phyloP scores from a whole-genome alignment of 1,140 invertebrate genomes.

The Diprion similis region DNA sequence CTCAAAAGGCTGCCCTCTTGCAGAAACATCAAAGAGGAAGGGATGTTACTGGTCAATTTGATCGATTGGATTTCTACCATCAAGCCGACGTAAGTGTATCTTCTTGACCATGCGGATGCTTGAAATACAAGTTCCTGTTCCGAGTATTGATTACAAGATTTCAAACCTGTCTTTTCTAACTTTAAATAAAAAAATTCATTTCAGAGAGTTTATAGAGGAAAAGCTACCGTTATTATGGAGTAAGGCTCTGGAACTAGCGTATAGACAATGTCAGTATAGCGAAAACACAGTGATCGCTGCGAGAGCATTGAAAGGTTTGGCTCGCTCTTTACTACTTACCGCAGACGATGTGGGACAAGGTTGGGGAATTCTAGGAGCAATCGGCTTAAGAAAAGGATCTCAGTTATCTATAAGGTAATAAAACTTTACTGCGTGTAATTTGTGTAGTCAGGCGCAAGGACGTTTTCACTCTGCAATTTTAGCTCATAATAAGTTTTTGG shows the following conservation, averaged over 20 bases:
- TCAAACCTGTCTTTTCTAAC: too few relatives aligned
- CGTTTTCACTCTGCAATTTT: background rate
- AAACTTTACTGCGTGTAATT: constrained; percentile 11
- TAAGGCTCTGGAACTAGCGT: constrained; percentile 63
- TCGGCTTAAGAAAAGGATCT: constrained; percentile 69
- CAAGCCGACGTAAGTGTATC: constrained; percentile 57
- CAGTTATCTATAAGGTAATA: constrained; percentile 64
- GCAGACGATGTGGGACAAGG: constrained; percentile 67
- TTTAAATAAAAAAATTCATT: constrained; percentile 26
- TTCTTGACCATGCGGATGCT: constrained; percentile 17
- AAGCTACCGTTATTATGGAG: constrained; percentile 69
- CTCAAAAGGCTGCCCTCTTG: constrained; percentile 59
- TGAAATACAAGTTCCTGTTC: background rate
- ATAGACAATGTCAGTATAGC: constrained; percentile 61
- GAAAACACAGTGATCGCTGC: constrained; percentile 57
- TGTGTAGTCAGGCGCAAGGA: too few relatives aligned
- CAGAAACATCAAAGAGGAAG: constrained; percentile 59
- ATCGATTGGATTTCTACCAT: constrained; percentile 60
- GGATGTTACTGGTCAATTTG: constrained; percentile 58
- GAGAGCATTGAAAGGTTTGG: constrained; percentile 61
- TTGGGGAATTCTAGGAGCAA: constrained; percentile 69
- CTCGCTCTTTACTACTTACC: constrained; percentile 57
- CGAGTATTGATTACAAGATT: too few relatives aligned
- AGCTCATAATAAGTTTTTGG: too few relatives aligned
- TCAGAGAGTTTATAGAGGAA: constrained; percentile 65